phyloP scores from a whole-genome alignment of 2,797 vertebrate genomes.

The Smutsia temminckii region DNA sequence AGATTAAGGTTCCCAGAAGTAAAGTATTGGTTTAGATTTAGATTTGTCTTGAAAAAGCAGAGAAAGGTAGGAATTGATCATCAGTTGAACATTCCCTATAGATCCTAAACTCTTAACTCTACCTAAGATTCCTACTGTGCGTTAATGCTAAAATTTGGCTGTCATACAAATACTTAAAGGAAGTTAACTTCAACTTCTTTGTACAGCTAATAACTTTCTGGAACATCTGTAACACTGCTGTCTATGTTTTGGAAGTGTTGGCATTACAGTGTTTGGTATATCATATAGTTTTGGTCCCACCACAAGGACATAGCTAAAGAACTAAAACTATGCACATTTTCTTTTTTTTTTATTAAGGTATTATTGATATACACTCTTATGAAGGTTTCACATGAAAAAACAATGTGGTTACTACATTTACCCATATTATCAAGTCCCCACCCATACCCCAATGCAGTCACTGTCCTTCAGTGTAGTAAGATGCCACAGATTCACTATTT shows the following conservation, averaged over 20 bases:
- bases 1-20: neutral
- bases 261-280: neutral
- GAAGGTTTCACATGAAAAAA: no score
- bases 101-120: neutral
- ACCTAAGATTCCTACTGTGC: neutral
- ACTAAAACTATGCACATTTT: neutral
- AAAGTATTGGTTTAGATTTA: slow-evolving; percentile 15
- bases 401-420: no score
- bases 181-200: slow-evolving; percentile 37
- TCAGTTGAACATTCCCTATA: neutral
- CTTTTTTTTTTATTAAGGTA: neutral
- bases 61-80: neutral
- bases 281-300: neutral
- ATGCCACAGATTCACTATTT: no score
- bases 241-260: neutral
- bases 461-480: no score
- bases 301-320: neutral
- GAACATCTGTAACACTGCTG: neutral
- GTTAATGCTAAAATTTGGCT: neutral
- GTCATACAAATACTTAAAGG: neutral
- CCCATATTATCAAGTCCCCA: no score
- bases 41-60: neutral
- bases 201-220: neutral
- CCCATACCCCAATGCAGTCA: no score
- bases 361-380: no score